Percentiles rank a stretch among this genome's conserved stretches.
Evolutionary conservation across 2,888 invertebrate species (phyloP).

Genomic region (Agonopterix arenella): DNA sequence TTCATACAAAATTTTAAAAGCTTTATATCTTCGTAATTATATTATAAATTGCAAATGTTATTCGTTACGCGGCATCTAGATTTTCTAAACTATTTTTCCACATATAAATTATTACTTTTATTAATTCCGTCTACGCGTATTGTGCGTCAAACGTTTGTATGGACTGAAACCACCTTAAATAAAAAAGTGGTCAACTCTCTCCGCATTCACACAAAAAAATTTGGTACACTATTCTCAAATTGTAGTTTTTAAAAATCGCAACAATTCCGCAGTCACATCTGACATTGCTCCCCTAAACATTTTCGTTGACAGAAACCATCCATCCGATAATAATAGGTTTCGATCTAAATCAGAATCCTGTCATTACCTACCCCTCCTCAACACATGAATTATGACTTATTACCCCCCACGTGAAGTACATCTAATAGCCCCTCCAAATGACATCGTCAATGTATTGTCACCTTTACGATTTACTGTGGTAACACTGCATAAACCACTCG

Average conservation of each 20-base stretch:
- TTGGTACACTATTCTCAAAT: slow-evolving; percentile 15
- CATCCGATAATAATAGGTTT: slow-evolving; percentile 49
- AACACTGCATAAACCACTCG: slow-evolving; percentile 29
- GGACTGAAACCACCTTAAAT: too few species aligned
- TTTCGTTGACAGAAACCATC: slow-evolving; percentile 34
- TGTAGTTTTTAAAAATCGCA: slow-evolving; percentile 35
- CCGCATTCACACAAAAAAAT: not conserved
- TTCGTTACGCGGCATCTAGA: too few species aligned
- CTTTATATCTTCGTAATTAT: too few species aligned
- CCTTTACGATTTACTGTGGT: slow-evolving; percentile 61
- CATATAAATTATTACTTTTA: too few species aligned
- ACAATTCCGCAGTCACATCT: slow-evolving; percentile 50
- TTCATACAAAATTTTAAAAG: too few species aligned
- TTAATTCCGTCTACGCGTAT: too few species aligned
- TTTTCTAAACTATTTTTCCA: too few species aligned
- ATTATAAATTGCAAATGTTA: too few species aligned
- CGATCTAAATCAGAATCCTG: slow-evolving; percentile 56
- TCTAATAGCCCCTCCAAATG: slow-evolving; percentile 60
- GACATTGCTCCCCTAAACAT: slow-evolving; percentile 22
- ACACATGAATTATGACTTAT: slow-evolving; percentile 70
- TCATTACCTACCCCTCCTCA: slow-evolving; percentile 49
- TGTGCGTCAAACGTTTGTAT: too few species aligned
- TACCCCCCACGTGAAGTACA: slow-evolving; percentile 38
- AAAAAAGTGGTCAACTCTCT: too few species aligned
- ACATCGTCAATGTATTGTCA: slow-evolving; percentile 63